These are phyloP conservation scores for Ernsta delagoae DNA, from an alignment of 2,888 invertebrate species.

Conservation along the genomic window DNA sequence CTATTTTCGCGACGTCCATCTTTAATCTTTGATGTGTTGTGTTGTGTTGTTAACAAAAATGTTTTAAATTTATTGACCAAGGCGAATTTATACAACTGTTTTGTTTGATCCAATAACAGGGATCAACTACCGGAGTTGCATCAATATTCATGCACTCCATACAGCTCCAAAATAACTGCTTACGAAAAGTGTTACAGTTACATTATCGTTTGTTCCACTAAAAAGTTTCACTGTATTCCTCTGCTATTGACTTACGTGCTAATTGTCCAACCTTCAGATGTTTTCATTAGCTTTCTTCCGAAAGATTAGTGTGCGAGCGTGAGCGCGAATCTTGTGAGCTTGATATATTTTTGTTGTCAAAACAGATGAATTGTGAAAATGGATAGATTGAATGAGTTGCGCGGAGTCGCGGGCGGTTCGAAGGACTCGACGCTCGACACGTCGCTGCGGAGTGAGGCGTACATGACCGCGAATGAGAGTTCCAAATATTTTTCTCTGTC, in stretches of 20 bases:
- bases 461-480: conserved; percentile 75
- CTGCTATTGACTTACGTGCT: conserved; percentile 80
- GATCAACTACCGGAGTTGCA: conserved; percentile 3
- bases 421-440: conserved; percentile 72
- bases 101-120: conserved; percentile 16
- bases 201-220: conserved; percentile 73
- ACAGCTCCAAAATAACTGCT: conserved; percentile 46
- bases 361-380: conserved; percentile 80
- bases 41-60: conserved; percentile 68
- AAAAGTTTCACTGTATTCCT: conserved; percentile 78
- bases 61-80: conserved; percentile 56
- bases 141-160: conserved; percentile 11
- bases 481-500: conserved; percentile 78
- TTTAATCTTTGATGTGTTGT: conserved; percentile 82
- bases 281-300: conserved; percentile 63
- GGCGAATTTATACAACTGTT: conserved; percentile 37
- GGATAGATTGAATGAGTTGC: conserved; percentile 79
- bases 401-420: conserved; percentile 67
- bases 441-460: conserved; percentile 69
- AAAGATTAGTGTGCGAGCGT: conserved; percentile 44
- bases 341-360: conserved; percentile 50
- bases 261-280: conserved; percentile 72
- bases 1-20: conserved; percentile 79
- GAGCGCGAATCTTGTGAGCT: conserved; percentile 38
- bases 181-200: conserved; percentile 68